A percentile compares a stretch with the other conserved stretches of the same genome.
Conservation (phyloP, 2,888 invertebrate genomes). For the Diogma glabrata region DNA sequence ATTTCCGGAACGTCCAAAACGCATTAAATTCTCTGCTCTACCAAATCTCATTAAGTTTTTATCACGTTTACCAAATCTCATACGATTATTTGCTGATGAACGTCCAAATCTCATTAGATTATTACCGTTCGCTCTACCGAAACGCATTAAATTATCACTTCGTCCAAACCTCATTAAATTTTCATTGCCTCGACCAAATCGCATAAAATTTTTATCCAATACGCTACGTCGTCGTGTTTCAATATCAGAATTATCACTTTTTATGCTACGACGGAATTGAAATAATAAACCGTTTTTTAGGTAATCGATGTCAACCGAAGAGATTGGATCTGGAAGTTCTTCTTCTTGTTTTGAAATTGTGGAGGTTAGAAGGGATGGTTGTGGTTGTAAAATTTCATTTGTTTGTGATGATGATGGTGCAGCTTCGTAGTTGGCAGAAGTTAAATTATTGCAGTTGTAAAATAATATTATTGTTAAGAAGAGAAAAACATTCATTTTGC, state of each 20-base stretch:
- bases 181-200: conserved; percentile 30
- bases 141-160: conserved; percentile 30
- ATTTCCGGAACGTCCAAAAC: conserved; percentile 27
- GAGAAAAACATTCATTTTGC: conserved; percentile 2
- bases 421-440: conserved; percentile 17
- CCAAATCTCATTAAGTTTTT: conserved; percentile 25
- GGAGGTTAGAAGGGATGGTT: conserved; percentile 1
- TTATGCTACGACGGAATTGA: conserved; percentile 24
- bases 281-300: conserved; percentile 29
- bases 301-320: conserved; percentile 30
- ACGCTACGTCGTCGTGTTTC: conserved; percentile 29
- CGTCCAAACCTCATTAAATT: conserved; percentile 31
- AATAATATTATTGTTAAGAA: conserved; percentile 7
- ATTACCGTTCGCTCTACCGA: conserved; percentile 24
- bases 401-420: conserved; percentile 21
- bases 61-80: conserved; percentile 31
- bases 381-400: background rate
- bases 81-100: conserved; percentile 18
- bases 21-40: conserved; percentile 23
- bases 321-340: conserved; percentile 24
- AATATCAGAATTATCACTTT: conserved; percentile 17
- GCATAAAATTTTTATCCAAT: conserved; percentile 38
- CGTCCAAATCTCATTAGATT: conserved; percentile 31
- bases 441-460: conserved; percentile 10
- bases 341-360: no score